phyloP scores from a whole-genome alignment of 2,113 vertebrate genomes.

The Phrynosoma blainvillii region DNA sequence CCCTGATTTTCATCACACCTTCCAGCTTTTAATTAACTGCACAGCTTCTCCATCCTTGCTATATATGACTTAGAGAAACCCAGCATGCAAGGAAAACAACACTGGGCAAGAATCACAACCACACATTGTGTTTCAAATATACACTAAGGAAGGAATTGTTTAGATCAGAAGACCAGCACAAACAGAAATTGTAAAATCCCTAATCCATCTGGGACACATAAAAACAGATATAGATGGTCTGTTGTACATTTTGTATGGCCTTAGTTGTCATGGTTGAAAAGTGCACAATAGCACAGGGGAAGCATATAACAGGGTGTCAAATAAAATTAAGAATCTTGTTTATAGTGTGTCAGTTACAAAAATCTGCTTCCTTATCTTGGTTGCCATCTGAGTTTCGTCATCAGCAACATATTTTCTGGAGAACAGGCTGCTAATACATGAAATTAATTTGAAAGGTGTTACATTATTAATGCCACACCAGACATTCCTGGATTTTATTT shows the following conservation, averaged over 20 bases:
- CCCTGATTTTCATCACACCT: too few relatives aligned
- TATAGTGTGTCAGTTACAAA: slow-evolving; percentile 5
- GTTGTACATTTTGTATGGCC: neutral
- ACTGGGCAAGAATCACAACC: neutral
- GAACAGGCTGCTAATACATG: neutral
- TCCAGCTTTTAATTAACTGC: too few relatives aligned
- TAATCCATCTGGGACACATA: neutral
- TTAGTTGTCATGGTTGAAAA: neutral
- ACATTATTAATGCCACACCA: neutral
- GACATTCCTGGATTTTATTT: too few relatives aligned
- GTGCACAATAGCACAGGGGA: neutral
- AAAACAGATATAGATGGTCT: neutral
- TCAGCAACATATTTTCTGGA: neutral
- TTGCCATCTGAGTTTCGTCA: slow-evolving; percentile 8
- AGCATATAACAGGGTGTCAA: neutral
- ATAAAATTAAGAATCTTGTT: slow-evolving; percentile 14
- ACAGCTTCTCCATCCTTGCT: too few relatives aligned
- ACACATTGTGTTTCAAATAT: neutral
- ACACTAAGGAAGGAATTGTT: neutral
- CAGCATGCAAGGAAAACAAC: too few relatives aligned
- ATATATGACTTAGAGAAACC: too few relatives aligned
- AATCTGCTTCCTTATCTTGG: neutral
- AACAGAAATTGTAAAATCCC: neutral
- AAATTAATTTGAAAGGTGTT: neutral
- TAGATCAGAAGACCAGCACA: neutral